phyloP scores from a whole-genome alignment of 2,113 vertebrate species.

The Xerus inauris region DNA sequence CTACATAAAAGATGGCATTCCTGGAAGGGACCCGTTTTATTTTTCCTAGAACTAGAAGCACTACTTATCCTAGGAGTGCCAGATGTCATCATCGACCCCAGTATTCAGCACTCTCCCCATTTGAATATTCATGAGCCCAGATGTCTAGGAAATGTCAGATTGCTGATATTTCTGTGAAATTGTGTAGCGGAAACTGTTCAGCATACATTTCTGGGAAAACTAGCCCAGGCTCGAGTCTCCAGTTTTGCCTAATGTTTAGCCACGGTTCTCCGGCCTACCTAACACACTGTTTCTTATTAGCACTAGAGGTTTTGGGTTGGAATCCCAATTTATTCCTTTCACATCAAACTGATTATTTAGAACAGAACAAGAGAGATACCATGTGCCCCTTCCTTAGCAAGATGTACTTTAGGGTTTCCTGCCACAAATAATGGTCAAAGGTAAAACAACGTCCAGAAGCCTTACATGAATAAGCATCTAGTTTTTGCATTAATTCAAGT shows the following conservation, averaged over 20 bases:
- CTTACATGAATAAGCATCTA: neutral
- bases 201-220: neutral
- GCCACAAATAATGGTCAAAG: neutral
- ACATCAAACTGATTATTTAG: neutral
- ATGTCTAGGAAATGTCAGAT: slow-evolving; percentile 69
- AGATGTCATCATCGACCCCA: slow-evolving; percentile 71
- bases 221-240: slow-evolving; percentile 32
- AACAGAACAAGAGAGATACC: neutral
- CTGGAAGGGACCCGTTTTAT: neutral
- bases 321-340: neutral
- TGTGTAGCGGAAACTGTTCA: slow-evolving; percentile 35
- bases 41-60: slow-evolving; percentile 27
- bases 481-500: neutral
- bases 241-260: neutral
- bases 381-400: neutral
- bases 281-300: neutral
- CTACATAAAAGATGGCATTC: slow-evolving; percentile 33
- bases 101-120: slow-evolving; percentile 53
- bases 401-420: neutral
- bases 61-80: slow-evolving; percentile 38
- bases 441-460: neutral
- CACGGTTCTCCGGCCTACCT: neutral
- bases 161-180: neutral
- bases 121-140: slow-evolving; percentile 72
- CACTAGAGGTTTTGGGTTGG: neutral